Evolutionary conservation across 2,888 invertebrate genomes (phyloP).

Genomic region (Altica lythri): DNA sequence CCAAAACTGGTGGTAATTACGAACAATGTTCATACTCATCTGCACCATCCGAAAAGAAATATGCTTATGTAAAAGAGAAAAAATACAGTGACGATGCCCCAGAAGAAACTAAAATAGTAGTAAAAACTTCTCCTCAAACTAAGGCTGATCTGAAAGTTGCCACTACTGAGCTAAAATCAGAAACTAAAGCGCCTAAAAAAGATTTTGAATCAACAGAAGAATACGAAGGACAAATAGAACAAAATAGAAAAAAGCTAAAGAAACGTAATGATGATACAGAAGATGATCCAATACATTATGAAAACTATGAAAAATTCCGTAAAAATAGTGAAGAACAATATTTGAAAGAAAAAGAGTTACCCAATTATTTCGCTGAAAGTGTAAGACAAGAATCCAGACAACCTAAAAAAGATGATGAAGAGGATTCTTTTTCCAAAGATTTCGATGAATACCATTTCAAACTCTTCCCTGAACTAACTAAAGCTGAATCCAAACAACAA

Average conservation of each 20-base stretch:
- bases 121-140: conserved; percentile 29
- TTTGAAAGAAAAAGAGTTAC: conserved; percentile 41
- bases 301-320: conserved; percentile 21
- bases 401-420: conserved; percentile 42
- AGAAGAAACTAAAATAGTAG: conserved; percentile 51
- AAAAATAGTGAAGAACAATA: conserved; percentile 21
- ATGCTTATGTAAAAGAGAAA: conserved; percentile 68
- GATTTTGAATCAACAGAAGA: conserved; percentile 35
- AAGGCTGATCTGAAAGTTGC: conserved; percentile 49
- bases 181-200: conserved; percentile 13
- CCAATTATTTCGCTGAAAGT: conserved; percentile 46
- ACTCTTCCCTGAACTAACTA: conserved; percentile 55
- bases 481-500: conserved; percentile 48
- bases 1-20: conserved; percentile 74
- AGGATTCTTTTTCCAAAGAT: conserved; percentile 60
- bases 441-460: conserved; percentile 59
- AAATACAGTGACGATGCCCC: conserved; percentile 65
- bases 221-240: conserved; percentile 29
- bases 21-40: conserved; percentile 82
- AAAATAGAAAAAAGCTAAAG: conserved; percentile 25
- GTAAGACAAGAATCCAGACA: conserved; percentile 37
- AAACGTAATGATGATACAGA: conserved; percentile 29
- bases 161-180: conserved; percentile 26
- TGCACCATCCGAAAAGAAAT: conserved; percentile 72
- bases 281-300: conserved; percentile 11